phyloP scores from a whole-genome alignment of 2,113 vertebrate genomes.

The Dasyurus viverrinus region DNA sequence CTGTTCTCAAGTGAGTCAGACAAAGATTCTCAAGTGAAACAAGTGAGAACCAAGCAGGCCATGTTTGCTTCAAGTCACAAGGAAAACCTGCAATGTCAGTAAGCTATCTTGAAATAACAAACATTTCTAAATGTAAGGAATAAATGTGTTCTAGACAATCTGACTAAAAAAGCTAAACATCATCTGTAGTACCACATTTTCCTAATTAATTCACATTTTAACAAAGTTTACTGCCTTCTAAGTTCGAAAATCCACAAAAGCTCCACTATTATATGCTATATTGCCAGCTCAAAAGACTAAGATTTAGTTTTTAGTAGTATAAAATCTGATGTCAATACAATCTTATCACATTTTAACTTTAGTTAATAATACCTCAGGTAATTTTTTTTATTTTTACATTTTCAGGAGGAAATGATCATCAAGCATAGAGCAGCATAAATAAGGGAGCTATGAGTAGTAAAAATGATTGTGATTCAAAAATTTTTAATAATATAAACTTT shows the following conservation, averaged over 20 bases:
- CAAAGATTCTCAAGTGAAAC: background rate
- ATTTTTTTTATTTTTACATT: slow-evolving; percentile 1
- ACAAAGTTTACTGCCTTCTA: background rate
- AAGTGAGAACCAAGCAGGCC: background rate
- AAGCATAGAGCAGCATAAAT: slow-evolving; percentile 12
- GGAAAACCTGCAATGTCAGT: background rate
- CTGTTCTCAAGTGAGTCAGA: background rate
- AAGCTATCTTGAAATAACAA: background rate
- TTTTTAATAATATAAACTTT: slow-evolving; percentile 25
- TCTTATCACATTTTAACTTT: background rate
- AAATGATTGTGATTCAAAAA: slow-evolving; percentile 49
- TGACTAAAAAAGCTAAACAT: background rate
- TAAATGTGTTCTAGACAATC: background rate
- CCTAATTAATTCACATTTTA: background rate
- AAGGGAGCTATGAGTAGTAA: background rate
- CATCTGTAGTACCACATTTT: background rate
- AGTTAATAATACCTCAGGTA: background rate
- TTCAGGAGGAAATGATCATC: slow-evolving; percentile 14
- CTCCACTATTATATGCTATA: background rate
- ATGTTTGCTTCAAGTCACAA: background rate
- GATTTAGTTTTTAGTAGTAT: background rate
- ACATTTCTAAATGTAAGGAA: background rate
- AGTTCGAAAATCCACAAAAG: background rate
- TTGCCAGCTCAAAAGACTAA: background rate
- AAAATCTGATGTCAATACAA: background rate